A percentile compares a stretch with the other conserved stretches of the same genome.
phyloP scores from a whole-genome alignment of 2,888 invertebrate species.

The Argyresthia goedartella region DNA sequence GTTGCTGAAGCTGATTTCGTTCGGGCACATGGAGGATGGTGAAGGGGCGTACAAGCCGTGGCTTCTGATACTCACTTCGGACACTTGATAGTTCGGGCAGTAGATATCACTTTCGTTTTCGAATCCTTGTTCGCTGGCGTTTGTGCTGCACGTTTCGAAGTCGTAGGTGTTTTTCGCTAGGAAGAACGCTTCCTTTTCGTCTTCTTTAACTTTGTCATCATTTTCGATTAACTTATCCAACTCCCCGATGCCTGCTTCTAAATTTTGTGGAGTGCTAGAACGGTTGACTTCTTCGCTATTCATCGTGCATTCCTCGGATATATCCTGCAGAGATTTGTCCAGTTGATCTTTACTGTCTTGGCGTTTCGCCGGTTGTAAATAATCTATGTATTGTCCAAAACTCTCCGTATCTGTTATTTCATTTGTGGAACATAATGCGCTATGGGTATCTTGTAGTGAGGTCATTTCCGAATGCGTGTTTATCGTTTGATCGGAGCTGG shows the following conservation, averaged over 20 bases:
- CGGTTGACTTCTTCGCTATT: constrained; percentile 51
- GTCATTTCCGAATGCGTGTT: constrained; percentile 64
- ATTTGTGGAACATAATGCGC: constrained; percentile 60
- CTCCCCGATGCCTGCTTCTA: constrained; percentile 32
- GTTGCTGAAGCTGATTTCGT: constrained; percentile 62
- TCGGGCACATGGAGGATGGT: constrained; percentile 64
- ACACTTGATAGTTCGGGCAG: constrained; percentile 72
- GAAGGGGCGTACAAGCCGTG: constrained; percentile 75
- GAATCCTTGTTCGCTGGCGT: constrained; percentile 59
- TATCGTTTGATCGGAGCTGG: constrained; percentile 62
- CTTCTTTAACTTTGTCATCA: constrained; percentile 36
- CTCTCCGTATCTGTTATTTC: constrained; percentile 66
- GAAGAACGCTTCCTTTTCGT: constrained; percentile 50
- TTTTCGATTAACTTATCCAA: constrained; percentile 41
- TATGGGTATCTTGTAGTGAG: constrained; percentile 58
- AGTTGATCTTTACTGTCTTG: constrained; percentile 41
- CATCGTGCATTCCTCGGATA: constrained; percentile 61
- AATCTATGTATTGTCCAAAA: constrained; percentile 62
- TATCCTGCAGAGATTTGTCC: constrained; percentile 57
- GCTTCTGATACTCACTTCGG: constrained; percentile 74
- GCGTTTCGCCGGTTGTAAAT: constrained; percentile 43
- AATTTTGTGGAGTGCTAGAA: constrained; percentile 37
- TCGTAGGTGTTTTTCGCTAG: constrained; percentile 56
- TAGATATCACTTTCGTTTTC: constrained; percentile 75
- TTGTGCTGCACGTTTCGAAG: constrained; percentile 58